Conservation (phyloP, 2,888 invertebrate species). For the Acanthoscelides obtectus region DNA sequence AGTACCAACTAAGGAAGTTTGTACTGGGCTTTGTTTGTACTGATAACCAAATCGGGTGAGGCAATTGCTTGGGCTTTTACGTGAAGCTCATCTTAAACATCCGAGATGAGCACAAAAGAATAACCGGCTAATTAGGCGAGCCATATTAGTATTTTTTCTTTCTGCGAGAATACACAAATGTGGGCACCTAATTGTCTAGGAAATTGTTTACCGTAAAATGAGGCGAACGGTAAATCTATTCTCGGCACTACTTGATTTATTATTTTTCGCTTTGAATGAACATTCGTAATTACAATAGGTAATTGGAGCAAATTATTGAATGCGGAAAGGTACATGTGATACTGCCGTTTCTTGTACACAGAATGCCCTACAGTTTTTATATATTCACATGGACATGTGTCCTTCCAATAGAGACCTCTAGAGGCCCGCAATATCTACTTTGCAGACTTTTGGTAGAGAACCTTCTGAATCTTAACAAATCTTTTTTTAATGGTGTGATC, state of each 20-base stretch:
- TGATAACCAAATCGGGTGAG: neutral
- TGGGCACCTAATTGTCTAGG: neutral
- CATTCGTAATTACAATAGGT: neutral
- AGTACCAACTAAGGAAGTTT: neutral
- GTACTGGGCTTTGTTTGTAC: neutral
- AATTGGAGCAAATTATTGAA: neutral
- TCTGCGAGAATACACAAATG: neutral
- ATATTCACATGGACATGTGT: too few relatives aligned
- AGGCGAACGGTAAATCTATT: neutral
- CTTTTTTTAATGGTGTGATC: too few relatives aligned
- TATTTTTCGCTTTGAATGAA: neutral
- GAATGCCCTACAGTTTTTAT: too few relatives aligned
- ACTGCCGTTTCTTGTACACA: too few relatives aligned
- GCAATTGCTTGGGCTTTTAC: neutral
- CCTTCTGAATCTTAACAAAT: too few relatives aligned
- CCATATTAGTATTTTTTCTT: neutral
- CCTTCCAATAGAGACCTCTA: too few relatives aligned
- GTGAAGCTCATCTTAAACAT: neutral
- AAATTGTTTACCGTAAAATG: neutral
- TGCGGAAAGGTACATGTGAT: neutral
- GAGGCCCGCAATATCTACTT: too few relatives aligned
- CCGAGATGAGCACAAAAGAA: neutral
- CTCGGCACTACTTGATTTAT: neutral
- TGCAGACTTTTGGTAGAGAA: too few relatives aligned
- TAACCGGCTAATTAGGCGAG: neutral